Evolutionary conservation across 2,113 vertebrate species (phyloP).

Genomic region (Nestor notabilis): DNA sequence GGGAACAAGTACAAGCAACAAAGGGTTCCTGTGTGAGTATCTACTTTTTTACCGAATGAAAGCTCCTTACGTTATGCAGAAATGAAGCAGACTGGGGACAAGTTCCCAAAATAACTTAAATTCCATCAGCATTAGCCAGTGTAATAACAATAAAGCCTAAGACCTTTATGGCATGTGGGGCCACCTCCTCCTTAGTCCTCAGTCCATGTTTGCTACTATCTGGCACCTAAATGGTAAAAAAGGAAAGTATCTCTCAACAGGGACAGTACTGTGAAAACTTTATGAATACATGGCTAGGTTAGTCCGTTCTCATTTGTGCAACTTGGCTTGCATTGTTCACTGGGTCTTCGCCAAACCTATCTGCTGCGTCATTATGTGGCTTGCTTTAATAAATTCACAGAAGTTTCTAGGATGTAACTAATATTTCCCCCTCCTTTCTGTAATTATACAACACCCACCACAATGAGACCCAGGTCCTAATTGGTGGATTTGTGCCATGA

Average conservation of each 20-base stretch:
- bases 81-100: background rate
- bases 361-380: background rate
- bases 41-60: background rate
- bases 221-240: background rate
- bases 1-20: background rate
- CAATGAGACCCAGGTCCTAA: background rate
- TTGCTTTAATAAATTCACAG: conserved; percentile 11
- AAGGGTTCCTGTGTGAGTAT: background rate
- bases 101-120: conserved; percentile 9
- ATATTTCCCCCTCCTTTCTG: background rate
- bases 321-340: background rate
- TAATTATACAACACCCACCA: background rate
- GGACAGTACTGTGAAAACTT: background rate
- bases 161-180: background rate
- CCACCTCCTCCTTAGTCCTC: background rate
- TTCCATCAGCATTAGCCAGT: background rate
- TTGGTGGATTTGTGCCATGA: background rate
- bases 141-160: background rate
- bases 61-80: background rate
- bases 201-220: background rate
- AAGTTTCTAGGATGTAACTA: conserved; percentile 14
- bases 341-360: conserved; percentile 21
- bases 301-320: background rate
- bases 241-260: background rate
- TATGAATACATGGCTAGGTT: background rate